Base-by-base conservation (phyloP, 2,797 vertebrate genomes). In the Schizopygopsis pylzovi region DNA sequence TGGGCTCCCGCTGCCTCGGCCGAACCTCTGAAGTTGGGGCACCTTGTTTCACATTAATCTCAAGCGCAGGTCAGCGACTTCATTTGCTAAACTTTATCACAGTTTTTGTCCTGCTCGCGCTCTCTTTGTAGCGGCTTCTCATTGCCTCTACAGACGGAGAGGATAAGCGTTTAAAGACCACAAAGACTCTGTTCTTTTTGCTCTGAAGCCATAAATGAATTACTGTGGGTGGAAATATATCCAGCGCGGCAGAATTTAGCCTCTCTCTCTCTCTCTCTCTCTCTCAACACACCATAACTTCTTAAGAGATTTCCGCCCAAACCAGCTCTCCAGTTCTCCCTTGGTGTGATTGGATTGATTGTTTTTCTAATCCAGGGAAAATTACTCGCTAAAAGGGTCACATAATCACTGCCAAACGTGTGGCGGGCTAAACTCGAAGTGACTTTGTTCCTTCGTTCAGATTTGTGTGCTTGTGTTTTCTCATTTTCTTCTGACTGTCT, bases 41-140 rank as follows among this genome's bases (percentile, higher is more conserved):
- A 97, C 96, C 97, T 98, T 98, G 97, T 97, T 97, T 96, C 95
- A 95, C 96, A 97, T 97, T 97, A 97, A 97, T 97, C 97, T 97
- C 96, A 92, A 95, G 95, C 94, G 95, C 96, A 97, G 97, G 97
- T 98, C 97, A 97, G 96, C 95, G 96, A 96, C 97, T 97, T 97
- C 94, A 97, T 98, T 97, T 97, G 95, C 95, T 95, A 95, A 96
- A 96, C 95, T 97, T 96, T 95, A 95, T 97, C 96, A 95, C 94
- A 92, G 94, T 94, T 95, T 95, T 61, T 72, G 86, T 79, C 61
- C 79, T 75, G 52, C 91, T 90, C 87, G 83, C 65, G 45, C 59
- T 89, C 86, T 93, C 96, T 97, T 95, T 96, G 94, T 96, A 95
- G 95, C 95, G 93, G 93, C 94, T 92, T 94, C 94, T 94, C 94